A percentile compares a stretch with the other conserved stretches of the same genome.
Conservation (phyloP, 2,797 vertebrate genomes). For the Chanos chanos region DNA sequence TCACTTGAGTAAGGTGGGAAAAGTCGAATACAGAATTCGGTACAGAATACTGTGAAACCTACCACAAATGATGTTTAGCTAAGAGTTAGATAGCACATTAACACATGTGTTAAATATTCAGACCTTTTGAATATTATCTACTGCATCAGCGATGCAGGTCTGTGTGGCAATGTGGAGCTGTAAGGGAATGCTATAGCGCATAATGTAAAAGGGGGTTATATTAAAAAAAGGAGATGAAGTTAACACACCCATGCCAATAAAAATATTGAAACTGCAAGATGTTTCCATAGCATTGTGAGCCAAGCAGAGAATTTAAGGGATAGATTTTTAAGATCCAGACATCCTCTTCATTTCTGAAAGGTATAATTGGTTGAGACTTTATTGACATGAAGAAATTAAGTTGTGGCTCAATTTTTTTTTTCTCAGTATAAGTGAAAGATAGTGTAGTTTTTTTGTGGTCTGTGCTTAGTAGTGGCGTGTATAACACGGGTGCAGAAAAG, state of each 20-base stretch:
- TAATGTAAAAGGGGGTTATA: constrained; percentile 18
- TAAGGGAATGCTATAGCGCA: constrained; percentile 23
- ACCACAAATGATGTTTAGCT: no score
- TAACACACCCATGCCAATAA: constrained; percentile 17
- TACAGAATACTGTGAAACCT: no score
- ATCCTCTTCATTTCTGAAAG: background rate
- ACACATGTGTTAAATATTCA: no score
- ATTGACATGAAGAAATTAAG: constrained; percentile 21
- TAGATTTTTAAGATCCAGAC: constrained; percentile 13
- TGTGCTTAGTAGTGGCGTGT: no score
- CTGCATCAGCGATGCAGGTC: no score
- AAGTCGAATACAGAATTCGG: no score
- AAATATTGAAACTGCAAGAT: constrained; percentile 41
- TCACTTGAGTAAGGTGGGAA: no score
- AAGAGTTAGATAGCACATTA: no score
- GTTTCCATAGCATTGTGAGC: constrained; percentile 25
- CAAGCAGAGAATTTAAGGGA: constrained; percentile 1
- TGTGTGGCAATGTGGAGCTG: no score
- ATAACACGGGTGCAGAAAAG: no score
- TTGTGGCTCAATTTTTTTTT: background rate
- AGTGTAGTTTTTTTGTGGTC: no score
- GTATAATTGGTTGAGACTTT: constrained; percentile 1
- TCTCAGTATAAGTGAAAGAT: background rate
- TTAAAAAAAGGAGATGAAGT: constrained; percentile 38
- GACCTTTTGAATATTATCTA: no score